Evolutionary conservation across 2,888 invertebrate species (phyloP).

Genomic region (Tethea ocularis): DNA sequence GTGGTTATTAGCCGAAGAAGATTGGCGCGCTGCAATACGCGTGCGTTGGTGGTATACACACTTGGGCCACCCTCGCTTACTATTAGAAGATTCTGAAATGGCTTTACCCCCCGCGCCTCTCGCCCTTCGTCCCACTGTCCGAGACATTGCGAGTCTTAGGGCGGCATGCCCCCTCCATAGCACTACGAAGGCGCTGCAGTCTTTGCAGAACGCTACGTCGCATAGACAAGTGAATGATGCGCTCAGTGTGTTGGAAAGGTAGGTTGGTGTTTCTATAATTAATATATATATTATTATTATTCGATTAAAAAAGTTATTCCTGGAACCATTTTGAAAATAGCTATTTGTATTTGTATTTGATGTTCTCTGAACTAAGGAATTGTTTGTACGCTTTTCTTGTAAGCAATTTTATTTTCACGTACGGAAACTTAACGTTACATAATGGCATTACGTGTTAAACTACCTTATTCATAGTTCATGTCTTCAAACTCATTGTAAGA

Average conservation of each 20-base stretch:
- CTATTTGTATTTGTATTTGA: no score
- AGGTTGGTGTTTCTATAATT: not conserved
- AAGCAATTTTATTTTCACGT: no score
- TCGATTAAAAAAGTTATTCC: no score
- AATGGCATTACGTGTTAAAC: no score
- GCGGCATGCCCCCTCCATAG: conserved; percentile 79
- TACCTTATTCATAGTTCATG: no score
- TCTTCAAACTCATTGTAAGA: no score
- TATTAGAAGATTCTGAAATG: conserved; percentile 35
- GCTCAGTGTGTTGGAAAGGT: conserved; percentile 83
- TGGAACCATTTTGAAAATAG: no score
- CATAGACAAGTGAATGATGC: conserved; percentile 83
- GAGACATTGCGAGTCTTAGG: conserved; percentile 77
- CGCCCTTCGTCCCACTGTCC: conserved; percentile 48
- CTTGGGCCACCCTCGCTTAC: conserved; percentile 40
- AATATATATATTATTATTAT: no score
- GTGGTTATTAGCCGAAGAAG: conserved; percentile 66
- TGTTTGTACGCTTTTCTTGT: no score
- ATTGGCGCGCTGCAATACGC: conserved; percentile 61
- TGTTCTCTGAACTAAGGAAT: no score
- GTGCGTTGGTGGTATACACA: conserved; percentile 70
- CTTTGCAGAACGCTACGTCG: conserved; percentile 86
- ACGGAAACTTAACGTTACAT: no score
- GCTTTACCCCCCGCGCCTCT: conserved; percentile 49
- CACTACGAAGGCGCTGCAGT: conserved; percentile 78